A percentile compares a stretch with the other conserved stretches of the same genome.
Evolutionary conservation across 2,113 vertebrate species (phyloP).

Genomic region (Myxocyprinus asiaticus): DNA sequence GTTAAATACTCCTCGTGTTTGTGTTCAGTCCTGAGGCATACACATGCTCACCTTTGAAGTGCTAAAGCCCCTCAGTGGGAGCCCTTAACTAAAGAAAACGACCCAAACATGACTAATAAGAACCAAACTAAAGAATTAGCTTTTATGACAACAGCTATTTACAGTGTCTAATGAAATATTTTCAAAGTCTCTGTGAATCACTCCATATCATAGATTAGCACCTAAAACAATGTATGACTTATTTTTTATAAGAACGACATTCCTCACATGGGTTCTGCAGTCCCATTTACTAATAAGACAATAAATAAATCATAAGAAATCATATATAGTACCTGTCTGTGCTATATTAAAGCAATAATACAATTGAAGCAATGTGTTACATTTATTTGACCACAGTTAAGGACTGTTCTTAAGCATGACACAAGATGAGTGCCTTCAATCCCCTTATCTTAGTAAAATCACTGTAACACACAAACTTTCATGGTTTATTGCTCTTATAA

Average conservation of each 20-base stretch:
- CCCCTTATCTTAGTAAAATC: no score
- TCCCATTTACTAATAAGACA: no score
- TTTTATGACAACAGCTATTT: background rate
- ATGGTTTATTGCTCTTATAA: no score
- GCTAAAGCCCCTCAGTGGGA: constrained; percentile 34
- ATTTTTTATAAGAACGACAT: background rate
- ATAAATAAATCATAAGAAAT: background rate
- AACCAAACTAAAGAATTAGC: constrained; percentile 31
- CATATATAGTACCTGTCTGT: background rate
- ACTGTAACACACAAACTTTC: no score
- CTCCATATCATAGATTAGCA: background rate
- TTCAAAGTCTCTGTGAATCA: background rate
- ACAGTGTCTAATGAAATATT: constrained; percentile 32
- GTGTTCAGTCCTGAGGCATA: constrained; percentile 40
- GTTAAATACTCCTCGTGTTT: constrained; percentile 42
- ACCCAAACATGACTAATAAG: constrained; percentile 30
- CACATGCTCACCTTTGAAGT: constrained; percentile 36
- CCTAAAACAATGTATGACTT: background rate
- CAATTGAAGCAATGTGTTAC: no score
- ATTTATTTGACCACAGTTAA: no score
- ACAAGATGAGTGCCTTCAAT: no score
- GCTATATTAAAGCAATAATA: no score
- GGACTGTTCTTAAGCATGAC: no score
- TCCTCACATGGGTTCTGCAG: no score
- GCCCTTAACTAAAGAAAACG: constrained; percentile 41